Base-by-base conservation (phyloP, 2,888 invertebrate genomes). In the Villa cingulata region DNA sequence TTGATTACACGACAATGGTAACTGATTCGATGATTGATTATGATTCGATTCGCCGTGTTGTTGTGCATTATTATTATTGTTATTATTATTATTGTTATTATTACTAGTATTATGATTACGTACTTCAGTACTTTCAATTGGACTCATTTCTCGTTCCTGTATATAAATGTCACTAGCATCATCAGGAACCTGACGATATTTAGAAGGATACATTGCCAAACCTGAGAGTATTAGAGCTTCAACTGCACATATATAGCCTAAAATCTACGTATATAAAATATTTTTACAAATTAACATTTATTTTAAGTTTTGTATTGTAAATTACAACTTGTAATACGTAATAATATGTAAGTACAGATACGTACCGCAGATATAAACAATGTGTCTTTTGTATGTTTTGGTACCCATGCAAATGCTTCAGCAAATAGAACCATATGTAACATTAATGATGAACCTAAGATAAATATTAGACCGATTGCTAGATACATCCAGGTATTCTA, bases 401-500 rank as follows among this genome's bases (percentile, higher is more conserved):
- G 80, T 57, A 83, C 80, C 80, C 79, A 81, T 49, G 73, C 70
- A 64, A 77, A 79, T 62, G 74, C 76, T 65, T 73, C 80, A 64
- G 71, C 76, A 71, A 71, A 74, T 68, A 73, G 77, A 68, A 77
- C 75, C 72, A 80, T 77, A 61, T 83, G 80, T 61, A 80, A 75
- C 60, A 81, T 74, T 57, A 83, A 70, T 57, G 81, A 78, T 55
- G 81, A 80, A 65, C 81, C 77, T 64, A 80, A 72, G 61, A 81
- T 75, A 70, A 80, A 82, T 66, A 80, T 74, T 60, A 81, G 71
- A 70, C 81, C 81, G 71, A 83, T 76, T 69, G 78, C 75, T 68
- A 81, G 73, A 70, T 81, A 83, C 64, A 81, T 75, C 73, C 80
- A 79, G 64, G 80, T 78, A 71, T 82, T 82, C 82, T 82, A 66